Evolutionary conservation across 2,888 invertebrate genomes (phyloP), one percentile per base, ranked within the genome.

Genomic region (Cantharis rustica): DNA sequence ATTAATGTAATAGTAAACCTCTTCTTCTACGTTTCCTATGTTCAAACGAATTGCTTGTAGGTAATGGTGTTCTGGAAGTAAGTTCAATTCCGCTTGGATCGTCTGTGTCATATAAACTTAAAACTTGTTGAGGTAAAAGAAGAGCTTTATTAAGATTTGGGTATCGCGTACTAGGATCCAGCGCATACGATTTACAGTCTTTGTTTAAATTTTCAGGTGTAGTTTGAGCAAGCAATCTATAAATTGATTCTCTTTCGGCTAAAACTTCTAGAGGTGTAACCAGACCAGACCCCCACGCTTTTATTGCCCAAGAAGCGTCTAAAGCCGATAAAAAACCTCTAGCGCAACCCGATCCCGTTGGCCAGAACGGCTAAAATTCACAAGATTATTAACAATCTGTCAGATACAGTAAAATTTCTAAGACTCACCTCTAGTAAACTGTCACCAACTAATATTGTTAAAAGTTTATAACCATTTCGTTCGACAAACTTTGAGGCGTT

Each of bases 281-380:
- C 73, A 89, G 87, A 1, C 92, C 92, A 64, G 91, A 89, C 0
- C 94, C 93, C 95, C 96, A 98, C 75, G 94, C 90, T 77, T 83
- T 92, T 76, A 98, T 93, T 79, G 97, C 96, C 97, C 99, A 99
- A 13, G 96, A 97, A 0, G 98, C 95, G 90, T 99, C 99, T 88
- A 99, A 92, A 3, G 97, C 96, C 16, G 98, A 97, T 2, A 99
- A 91, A 88, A 99, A 99, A 13, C 99, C 99, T 74, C 99, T 92
- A 0, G 98, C 99, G 89, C 98, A 98, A 0, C 99, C 99, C 3
- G 98, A 98, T 0, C 99, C 99, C 0, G 98, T 98, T 5, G 99
- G 99, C 99, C 99, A 99, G 89, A 99, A 99, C 0, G 97, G 97
- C 92, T 93, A 83, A 1, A 88, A 88, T 7, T 20, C 1, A 79